Evolutionary conservation across 2,113 vertebrate species (phyloP), one percentile per base, ranked within the genome.

Genomic region (Gnathonemus echidnorhynchus): DNA sequence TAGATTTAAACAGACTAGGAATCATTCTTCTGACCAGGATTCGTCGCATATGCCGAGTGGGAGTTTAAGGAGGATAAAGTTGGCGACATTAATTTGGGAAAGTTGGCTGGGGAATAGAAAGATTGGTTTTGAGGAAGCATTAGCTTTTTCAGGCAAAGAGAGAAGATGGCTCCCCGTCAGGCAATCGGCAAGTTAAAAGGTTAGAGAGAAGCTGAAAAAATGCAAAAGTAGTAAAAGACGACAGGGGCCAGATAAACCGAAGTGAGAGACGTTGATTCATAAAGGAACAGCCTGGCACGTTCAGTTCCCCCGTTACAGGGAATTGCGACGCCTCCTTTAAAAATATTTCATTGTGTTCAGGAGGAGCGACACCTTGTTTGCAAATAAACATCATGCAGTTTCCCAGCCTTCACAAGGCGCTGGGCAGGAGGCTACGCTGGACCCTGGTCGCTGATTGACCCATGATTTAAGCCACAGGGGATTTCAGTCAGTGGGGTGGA

Each of bases 401-500:
- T 62, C 21, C 1, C 52, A 45, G 53, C 6, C 39, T 39, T 19
- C 6, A 8, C 87, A 42, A 24, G 19, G 46, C 21, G 0, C 84
- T 27, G 48, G 1, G 24, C 11, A 46, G n/a, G 46, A 66, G 11
- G 42, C 19, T 35, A 2, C 24, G 35, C 86, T 42, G 5, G 9
- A 21, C 24, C 2, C 46, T 49, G 39, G 15, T 19, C 21, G 48
- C 62, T n/a, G 86, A 45, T 10, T 62, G 74, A 58, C 89, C 87
- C 66, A 11, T 42, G 42, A 56, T 50, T 39, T 80, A 56, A 88
- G 7, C 49, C 39, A n/a, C 27, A 0, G 45, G 62, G 74, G 86
- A 53, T 39, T 87, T 87, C 50, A 35, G 62, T 88, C 86, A 88
- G 15, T 46, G 39, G 50, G 7, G 52, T 88, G 90, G 90, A 88